phyloP scores from a whole-genome alignment of 2,797 vertebrate genomes.

The Lemur catta region DNA sequence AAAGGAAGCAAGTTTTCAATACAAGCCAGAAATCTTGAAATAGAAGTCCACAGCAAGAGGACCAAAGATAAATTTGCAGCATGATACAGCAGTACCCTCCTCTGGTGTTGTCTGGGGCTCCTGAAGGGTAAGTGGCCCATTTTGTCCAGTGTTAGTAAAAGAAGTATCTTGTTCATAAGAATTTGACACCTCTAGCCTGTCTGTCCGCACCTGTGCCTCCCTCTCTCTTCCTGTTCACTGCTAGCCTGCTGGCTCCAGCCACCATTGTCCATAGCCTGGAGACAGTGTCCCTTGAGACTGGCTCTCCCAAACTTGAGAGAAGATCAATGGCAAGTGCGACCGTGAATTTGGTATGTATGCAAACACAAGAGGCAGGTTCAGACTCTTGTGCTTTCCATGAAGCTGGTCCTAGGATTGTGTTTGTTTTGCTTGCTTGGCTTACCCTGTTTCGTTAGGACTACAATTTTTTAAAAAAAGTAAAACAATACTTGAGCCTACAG shows the following conservation, averaged over 20 bases:
- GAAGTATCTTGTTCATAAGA: neutral
- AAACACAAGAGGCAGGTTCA: neutral
- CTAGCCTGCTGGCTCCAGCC: neutral
- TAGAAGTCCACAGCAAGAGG: neutral
- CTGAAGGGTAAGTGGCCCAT: neutral
- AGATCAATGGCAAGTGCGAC: neutral
- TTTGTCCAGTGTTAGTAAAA: neutral
- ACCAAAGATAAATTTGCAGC: neutral
- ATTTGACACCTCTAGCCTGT: neutral
- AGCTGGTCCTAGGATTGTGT: neutral
- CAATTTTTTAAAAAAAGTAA: neutral
- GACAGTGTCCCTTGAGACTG: neutral
- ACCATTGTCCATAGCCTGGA: neutral
- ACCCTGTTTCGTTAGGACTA: neutral
- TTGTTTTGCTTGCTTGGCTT: neutral
- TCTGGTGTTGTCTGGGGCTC: neutral
- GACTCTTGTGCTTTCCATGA: neutral
- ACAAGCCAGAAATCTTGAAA: neutral
- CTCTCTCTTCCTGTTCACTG: neutral
- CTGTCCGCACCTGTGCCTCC: neutral
- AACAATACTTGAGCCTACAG: neutral
- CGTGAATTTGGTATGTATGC: neutral
- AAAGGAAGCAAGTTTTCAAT: neutral
- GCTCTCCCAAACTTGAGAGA: neutral
- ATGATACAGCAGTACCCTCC: fast-evolving